A percentile compares a stretch with the other conserved stretches of the same genome.
Conservation (phyloP, 2,797 vertebrate species). For the Sciaenops ocellatus region DNA sequence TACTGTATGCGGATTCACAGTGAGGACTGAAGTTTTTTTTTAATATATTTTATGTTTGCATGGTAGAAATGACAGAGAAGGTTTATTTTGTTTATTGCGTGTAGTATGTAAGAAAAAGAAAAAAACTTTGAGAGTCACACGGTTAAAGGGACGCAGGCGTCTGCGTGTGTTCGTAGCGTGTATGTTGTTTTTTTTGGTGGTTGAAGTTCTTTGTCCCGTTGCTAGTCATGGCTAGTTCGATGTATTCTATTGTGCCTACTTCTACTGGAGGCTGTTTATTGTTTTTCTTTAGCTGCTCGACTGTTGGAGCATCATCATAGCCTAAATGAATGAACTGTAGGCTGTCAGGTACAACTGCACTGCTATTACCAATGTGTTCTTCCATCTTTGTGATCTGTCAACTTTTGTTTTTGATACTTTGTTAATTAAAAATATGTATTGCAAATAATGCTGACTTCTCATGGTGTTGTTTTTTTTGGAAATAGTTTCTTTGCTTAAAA, state of each 20-base stretch:
- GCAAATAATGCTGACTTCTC: background rate
- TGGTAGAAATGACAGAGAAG: background rate
- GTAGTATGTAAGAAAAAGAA: background rate
- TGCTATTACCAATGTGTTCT: slow-evolving; percentile 53
- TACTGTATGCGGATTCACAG: background rate
- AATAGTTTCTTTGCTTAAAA: background rate
- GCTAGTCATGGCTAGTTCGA: slow-evolving; percentile 6
- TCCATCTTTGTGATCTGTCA: slow-evolving; percentile 53
- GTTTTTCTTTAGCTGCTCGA: slow-evolving; percentile 19
- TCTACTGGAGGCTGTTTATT: slow-evolving; percentile 23
- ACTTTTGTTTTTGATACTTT: slow-evolving; percentile 79
- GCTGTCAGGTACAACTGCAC: slow-evolving; percentile 50
- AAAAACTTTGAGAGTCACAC: slow-evolving; percentile 19
- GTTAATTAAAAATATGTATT: slow-evolving; percentile 69
- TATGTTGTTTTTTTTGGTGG: slow-evolving; percentile 46
- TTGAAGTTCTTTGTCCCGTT: slow-evolving; percentile 11
- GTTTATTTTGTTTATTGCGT: background rate
- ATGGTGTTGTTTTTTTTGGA: background rate
- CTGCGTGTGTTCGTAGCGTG: slow-evolving; percentile 55
- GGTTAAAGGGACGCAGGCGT: slow-evolving; percentile 80
- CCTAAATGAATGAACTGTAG: slow-evolving; percentile 29
- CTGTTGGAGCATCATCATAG: slow-evolving; percentile 22
- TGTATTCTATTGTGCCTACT: slow-evolving; percentile 40
- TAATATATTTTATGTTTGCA: slow-evolving; percentile 28
- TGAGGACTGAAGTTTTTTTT: slow-evolving; percentile 41